Evolutionary conservation across 2,797 vertebrate species (phyloP), one percentile per base, ranked within the genome.

Genomic region (Psittacula echo): DNA sequence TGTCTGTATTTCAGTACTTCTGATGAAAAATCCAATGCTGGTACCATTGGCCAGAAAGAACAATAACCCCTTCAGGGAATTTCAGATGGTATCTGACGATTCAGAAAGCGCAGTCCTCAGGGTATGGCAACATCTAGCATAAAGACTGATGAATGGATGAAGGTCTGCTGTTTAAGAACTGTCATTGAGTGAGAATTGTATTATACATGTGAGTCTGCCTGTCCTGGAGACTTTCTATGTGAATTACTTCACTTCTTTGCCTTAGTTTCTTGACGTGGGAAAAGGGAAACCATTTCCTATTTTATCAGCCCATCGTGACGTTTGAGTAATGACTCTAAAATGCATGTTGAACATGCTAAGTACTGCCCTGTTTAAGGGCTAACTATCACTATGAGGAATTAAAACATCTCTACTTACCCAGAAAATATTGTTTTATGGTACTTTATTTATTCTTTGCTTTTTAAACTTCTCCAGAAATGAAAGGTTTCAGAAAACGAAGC

Each of bases 401-500:
- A 91, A 94, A 93, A 16, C 15, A 14, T 39, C 75, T 70, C 13
- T 50, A 84, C 61, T 95, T 73, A 78, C 41, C 44, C 58, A 50
- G 11, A 85, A 88, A 86, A 80, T 51, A 90, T 11, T 34, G 18
- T 37, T 86, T 91, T 58, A 48, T 72, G 67, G 19, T 48, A 68
- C 9, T 82, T 83, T 41, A 48, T 50, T 81, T 90, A 29, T n/a
- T 85, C 51, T 64, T 95, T 85, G 71, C 48, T 79, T 76, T 93
- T 84, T 70, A 84, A 64, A 54, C 56, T 79, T 85, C 56, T 61
- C 84, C 58, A 89, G 50, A 94, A 95, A 93, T 42, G 2, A 85
- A 86, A 91, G 62, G 26, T 84, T 96, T 89, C 87, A 94, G 85
- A 90, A 89, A 87, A 89, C 10, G 10, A 90, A 87, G 87, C 58